phyloP scores from a whole-genome alignment of 2,113 vertebrate species.

The Silurus glanis region DNA sequence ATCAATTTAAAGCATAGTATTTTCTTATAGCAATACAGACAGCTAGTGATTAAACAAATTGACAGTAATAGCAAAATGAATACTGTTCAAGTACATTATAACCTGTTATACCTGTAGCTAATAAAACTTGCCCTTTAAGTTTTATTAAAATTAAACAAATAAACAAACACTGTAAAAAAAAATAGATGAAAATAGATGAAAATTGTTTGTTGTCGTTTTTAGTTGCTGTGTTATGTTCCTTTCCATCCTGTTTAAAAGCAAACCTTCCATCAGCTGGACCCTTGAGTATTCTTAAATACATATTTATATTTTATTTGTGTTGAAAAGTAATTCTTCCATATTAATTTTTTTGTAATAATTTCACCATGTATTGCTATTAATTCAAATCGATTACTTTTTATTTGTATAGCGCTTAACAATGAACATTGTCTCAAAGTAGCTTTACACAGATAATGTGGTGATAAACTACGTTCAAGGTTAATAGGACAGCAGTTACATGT shows the following conservation, averaged over 20 bases:
- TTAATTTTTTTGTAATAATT: no score
- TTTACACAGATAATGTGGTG: no score
- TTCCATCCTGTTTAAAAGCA: not conserved
- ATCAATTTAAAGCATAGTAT: not conserved
- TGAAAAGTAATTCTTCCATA: no score
- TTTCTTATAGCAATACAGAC: slow-evolving; percentile 17
- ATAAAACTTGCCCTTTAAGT: not conserved
- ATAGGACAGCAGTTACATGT: not conserved
- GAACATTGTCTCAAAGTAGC: no score
- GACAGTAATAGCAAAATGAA: not conserved
- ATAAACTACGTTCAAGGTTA: not conserved
- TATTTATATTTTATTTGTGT: no score
- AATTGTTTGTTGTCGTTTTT: not conserved
- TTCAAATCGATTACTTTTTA: no score
- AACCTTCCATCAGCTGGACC: not conserved
- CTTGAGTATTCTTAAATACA: not conserved
- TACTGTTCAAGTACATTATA: not conserved
- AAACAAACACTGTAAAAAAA: not conserved
- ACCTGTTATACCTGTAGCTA: not conserved
- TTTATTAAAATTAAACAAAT: not conserved
- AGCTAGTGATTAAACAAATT: not conserved
- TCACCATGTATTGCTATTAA: no score
- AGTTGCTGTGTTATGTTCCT: not conserved
- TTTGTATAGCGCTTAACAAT: no score
- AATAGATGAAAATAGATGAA: not conserved